These are phyloP conservation scores for Ochropleura leucogaster DNA, from an alignment of 2,888 invertebrate species.

Conservation along the genomic window DNA sequence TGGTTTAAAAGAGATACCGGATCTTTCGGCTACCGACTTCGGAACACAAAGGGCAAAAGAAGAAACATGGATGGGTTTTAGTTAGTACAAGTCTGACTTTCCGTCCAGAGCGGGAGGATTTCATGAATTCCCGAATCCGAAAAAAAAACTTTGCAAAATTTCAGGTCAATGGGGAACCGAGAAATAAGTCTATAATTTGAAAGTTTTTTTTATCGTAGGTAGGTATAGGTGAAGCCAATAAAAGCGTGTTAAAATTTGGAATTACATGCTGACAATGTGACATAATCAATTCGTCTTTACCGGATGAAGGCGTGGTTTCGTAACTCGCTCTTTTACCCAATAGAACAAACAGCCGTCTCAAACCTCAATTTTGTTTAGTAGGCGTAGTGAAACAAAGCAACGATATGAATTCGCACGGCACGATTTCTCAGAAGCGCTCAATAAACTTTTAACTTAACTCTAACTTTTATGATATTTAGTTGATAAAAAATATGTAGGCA, in stretches of 20 bases:
- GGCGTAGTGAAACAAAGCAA: conserved; percentile 32
- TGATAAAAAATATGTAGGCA: neutral
- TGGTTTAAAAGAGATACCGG: too few relatives aligned
- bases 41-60: too few relatives aligned
- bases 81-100: too few relatives aligned
- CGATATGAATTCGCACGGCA: conserved; percentile 35
- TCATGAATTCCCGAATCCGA: too few relatives aligned
- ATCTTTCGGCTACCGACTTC: too few relatives aligned
- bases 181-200: too few relatives aligned
- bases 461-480: neutral
- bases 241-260: neutral
- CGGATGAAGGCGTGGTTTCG: conserved; percentile 23
- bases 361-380: conserved; percentile 16
- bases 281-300: conserved; percentile 28
- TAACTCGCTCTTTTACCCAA: conserved; percentile 30
- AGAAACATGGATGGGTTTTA: too few relatives aligned
- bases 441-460: conserved; percentile 2
- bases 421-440: conserved; percentile 25
- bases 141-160: too few relatives aligned
- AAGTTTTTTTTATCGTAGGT: too few relatives aligned
- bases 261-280: conserved; percentile 22
- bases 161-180: too few relatives aligned
- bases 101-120: too few relatives aligned
- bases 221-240: too few relatives aligned
- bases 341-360: conserved; percentile 1